Conservation (phyloP, 2,113 vertebrate genomes). For the Epinephelus moara region DNA sequence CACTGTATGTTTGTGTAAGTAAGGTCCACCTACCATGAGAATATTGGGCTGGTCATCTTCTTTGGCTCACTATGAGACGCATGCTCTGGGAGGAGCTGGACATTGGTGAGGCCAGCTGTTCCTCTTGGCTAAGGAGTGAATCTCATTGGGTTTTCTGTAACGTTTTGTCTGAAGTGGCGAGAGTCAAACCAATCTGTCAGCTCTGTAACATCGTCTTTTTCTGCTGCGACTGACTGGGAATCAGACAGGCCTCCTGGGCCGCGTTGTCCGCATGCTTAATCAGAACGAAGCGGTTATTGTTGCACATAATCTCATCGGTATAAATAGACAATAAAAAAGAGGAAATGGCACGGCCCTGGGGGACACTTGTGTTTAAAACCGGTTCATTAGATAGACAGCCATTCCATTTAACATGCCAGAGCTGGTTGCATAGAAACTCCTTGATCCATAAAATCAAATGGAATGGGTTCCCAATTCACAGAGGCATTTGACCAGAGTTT, state of each 20-base stretch:
- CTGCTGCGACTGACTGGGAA: constrained; percentile 46
- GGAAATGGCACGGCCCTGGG: constrained; percentile 73
- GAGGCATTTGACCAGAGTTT: constrained; percentile 72
- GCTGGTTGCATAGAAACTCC: constrained; percentile 68
- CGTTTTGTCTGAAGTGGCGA: constrained; percentile 42
- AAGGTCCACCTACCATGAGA: constrained; percentile 8
- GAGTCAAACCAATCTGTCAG: constrained; percentile 57
- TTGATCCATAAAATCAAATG: constrained; percentile 83
- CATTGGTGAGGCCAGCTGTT: constrained; percentile 46
- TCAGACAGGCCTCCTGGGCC: constrained; percentile 63
- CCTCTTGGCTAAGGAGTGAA: constrained; percentile 6
- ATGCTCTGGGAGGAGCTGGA: not conserved
- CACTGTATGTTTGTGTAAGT: constrained; percentile 39
- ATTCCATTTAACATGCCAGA: constrained; percentile 76
- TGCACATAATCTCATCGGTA: constrained; percentile 77
- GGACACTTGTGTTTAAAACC: constrained; percentile 78
- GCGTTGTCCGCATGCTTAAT: constrained; percentile 66
- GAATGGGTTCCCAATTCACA: constrained; percentile 75
- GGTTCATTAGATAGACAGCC: constrained; percentile 79
- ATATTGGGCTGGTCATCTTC: constrained; percentile 19
- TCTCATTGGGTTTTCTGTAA: constrained; percentile 3
- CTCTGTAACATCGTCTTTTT: constrained; percentile 43
- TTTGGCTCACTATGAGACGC: not conserved
- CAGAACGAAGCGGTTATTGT: constrained; percentile 74
- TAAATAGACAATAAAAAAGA: constrained; percentile 79